A percentile compares a stretch with the other conserved stretches of the same genome.
Conservation (phyloP, 92 coral and sea anemone genomes). For the Phymanthus crucifer region DNA sequence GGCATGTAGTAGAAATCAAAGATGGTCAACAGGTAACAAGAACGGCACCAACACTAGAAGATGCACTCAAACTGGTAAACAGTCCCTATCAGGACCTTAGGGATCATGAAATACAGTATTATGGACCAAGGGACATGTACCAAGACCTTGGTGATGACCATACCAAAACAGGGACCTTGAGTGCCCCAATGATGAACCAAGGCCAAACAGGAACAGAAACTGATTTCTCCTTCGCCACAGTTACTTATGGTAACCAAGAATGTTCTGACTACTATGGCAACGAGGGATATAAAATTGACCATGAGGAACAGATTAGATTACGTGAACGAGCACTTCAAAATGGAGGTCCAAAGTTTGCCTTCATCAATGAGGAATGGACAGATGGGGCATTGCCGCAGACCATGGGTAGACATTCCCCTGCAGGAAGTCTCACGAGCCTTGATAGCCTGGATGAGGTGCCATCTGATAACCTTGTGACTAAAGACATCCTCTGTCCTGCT, state of each 20-base stretch:
- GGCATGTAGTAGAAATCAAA: constrained; percentile 59
- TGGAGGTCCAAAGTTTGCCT: constrained; percentile 88
- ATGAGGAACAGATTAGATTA: constrained; percentile 76
- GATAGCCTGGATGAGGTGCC: constrained; percentile 92
- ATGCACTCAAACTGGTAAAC: constrained; percentile 37
- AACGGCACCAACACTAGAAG: constrained; percentile 33
- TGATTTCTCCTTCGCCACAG: neutral
- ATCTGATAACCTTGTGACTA: constrained; percentile 21
- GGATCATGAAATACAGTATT: neutral
- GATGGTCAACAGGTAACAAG: constrained; percentile 57
- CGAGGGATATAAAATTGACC: constrained; percentile 6
- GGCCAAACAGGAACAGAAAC: neutral
- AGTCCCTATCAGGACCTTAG: constrained; percentile 12
- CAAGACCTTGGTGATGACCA: constrained; percentile 5
- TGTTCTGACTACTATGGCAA: neutral
- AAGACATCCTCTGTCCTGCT: constrained; percentile 18
- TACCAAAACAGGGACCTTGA: neutral
- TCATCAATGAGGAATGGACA: constrained; percentile 63
- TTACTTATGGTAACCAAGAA: neutral
- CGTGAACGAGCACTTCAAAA: constrained; percentile 81
- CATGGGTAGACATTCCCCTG: constrained; percentile 87
- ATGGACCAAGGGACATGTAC: constrained; percentile 17
- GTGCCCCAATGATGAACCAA: neutral
- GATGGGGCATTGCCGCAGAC: constrained; percentile 87
- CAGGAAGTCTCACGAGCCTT: constrained; percentile 89